phyloP scores from a whole-genome alignment of 1,140 invertebrate genomes.

The Zaprionus taronus region DNA sequence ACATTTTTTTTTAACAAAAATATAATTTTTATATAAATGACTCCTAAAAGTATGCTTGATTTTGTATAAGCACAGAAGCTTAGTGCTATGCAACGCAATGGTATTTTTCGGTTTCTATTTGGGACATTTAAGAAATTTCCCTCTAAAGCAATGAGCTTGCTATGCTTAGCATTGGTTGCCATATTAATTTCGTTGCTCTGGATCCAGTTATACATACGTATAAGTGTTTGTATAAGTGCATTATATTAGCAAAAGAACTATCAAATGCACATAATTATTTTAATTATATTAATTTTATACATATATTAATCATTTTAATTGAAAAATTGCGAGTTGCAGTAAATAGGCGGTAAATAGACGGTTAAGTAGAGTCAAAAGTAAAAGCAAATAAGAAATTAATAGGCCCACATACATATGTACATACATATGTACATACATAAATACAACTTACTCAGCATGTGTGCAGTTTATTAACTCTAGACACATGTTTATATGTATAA shows the following conservation, averaged over 20 bases:
- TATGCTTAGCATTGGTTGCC: not conserved
- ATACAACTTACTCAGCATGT: not conserved
- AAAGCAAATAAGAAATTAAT: not conserved
- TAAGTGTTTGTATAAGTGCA: too few relatives aligned
- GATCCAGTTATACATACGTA: not conserved
- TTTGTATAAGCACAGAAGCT: not conserved
- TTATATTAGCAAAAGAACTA: not conserved
- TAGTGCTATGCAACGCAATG: not conserved
- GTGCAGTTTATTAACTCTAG: not conserved
- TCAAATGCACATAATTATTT: not conserved
- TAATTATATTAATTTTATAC: not conserved
- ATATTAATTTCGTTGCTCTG: not conserved
- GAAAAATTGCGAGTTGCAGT: too few relatives aligned
- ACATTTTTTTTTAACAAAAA: too few relatives aligned
- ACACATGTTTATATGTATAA: not conserved
- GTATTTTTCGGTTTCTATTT: not conserved
- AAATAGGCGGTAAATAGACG: too few relatives aligned
- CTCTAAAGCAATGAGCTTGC: constrained; percentile 9
- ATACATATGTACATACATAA: not conserved
- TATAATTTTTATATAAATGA: too few relatives aligned
- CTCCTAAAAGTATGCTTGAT: constrained; percentile 26
- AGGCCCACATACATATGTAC: not conserved
- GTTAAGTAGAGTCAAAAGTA: not conserved
- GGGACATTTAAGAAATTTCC: constrained; percentile 16
- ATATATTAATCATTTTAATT: not conserved